These are phyloP conservation scores for Latheticus oryzae DNA, from an alignment of 2,888 invertebrate species.

Conservation along the genomic window DNA sequence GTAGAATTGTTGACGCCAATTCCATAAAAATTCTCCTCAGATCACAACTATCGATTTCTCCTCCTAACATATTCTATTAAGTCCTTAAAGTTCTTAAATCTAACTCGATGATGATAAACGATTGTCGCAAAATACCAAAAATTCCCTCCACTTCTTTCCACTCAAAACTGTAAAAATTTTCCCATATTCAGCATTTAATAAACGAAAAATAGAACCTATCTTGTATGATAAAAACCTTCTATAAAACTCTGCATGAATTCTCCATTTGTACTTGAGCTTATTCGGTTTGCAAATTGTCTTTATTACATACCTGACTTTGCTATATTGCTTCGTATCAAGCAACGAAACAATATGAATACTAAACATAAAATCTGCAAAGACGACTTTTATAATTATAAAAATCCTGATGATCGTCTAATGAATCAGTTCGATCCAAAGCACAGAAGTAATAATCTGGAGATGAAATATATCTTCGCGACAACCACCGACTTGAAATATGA, in stretches of 20 bases:
- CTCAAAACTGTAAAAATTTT: background rate
- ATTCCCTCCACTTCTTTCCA: too few relatives aligned
- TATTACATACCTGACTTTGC: slow-evolving; percentile 33
- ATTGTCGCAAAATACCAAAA: too few relatives aligned
- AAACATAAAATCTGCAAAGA: slow-evolving; percentile 1
- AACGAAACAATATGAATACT: slow-evolving; percentile 13
- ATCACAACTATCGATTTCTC: too few relatives aligned
- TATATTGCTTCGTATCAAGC: slow-evolving; percentile 25
- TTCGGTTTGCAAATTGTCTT: slow-evolving; percentile 33
- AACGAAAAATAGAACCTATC: slow-evolving; percentile 12
- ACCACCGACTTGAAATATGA: slow-evolving; percentile 12
- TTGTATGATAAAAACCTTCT: slow-evolving; percentile 5
- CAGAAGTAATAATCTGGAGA: slow-evolving; percentile 18
- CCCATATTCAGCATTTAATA: background rate
- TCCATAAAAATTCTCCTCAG: too few relatives aligned
- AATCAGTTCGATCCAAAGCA: slow-evolving; percentile 21
- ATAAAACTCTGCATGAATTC: slow-evolving; percentile 14
- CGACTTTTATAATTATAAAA: too few relatives aligned
- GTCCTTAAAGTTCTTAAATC: too few relatives aligned
- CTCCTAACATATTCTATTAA: too few relatives aligned
- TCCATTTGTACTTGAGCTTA: slow-evolving; percentile 8
- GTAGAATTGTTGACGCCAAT: too few relatives aligned
- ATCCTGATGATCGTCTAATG: slow-evolving; percentile 11
- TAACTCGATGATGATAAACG: too few relatives aligned
- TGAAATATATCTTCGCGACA: slow-evolving; percentile 17